phyloP scores from a whole-genome alignment of 2,797 vertebrate genomes.

The Bufotes viridis region DNA sequence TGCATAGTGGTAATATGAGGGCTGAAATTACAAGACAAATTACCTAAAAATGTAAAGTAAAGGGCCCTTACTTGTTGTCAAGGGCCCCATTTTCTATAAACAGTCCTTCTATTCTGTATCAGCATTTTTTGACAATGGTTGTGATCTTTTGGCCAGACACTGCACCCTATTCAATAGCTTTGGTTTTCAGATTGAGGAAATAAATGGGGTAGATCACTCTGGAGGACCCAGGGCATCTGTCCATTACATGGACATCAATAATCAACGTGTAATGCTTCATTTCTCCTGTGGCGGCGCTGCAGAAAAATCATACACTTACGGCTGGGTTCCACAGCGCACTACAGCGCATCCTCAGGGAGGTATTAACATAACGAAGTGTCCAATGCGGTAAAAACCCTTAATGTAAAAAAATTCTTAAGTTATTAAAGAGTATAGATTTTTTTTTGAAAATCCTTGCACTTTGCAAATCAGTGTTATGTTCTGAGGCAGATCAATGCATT shows the following conservation, averaged over 20 bases:
- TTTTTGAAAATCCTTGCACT: background rate
- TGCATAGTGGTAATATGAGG: background rate
- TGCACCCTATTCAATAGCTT: too few relatives aligned
- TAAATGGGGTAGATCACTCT: too few relatives aligned
- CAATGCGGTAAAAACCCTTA: background rate
- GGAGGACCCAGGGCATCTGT: background rate
- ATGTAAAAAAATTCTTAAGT: background rate
- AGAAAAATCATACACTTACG: background rate
- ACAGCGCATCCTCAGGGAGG: background rate
- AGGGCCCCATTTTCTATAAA: too few relatives aligned
- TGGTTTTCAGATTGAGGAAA: too few relatives aligned
- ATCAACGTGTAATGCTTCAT: background rate
- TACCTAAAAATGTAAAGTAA: too few relatives aligned
- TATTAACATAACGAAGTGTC: background rate
- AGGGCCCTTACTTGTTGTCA: too few relatives aligned
- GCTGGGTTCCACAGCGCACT: background rate
- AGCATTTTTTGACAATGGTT: too few relatives aligned
- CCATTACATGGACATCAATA: background rate
- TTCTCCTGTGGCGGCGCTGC: background rate
- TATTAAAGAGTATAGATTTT: background rate
- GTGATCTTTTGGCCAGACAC: too few relatives aligned
- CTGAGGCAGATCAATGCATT: background rate
- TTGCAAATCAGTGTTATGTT: background rate
- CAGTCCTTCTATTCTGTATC: too few relatives aligned
- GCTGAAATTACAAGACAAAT: too few relatives aligned